Conservation (phyloP, 2,888 invertebrate species). For the Morpho helenor region DNA sequence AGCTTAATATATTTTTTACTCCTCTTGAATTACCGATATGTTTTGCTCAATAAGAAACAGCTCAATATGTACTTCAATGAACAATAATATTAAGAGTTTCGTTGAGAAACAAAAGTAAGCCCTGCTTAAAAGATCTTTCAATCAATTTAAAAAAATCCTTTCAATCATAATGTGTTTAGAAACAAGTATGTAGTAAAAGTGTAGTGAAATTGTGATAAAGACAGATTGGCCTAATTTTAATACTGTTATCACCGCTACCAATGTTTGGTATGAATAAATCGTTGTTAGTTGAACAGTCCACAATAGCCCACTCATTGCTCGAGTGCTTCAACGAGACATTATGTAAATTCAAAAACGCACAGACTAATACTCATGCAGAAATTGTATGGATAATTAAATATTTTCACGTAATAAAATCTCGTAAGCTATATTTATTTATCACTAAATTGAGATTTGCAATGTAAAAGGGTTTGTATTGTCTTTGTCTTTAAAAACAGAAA, state of each 20-base stretch:
- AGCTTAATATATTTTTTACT: too few relatives aligned
- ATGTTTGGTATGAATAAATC: conserved; percentile 17
- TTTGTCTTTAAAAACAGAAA: too few relatives aligned
- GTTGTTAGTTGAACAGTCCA: conserved; percentile 15
- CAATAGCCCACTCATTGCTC: conserved; percentile 25
- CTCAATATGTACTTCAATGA: too few relatives aligned
- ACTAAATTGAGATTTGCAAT: background rate
- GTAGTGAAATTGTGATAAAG: background rate
- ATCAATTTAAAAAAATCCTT: background rate
- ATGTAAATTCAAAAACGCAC: conserved; percentile 31
- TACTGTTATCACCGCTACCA: conserved; percentile 1
- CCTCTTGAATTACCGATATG: too few relatives aligned
- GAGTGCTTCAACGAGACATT: conserved; percentile 31
- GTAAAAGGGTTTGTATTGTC: background rate
- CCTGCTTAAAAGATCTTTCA: too few relatives aligned
- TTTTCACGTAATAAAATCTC: background rate
- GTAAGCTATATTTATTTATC: background rate
- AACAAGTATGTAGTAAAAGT: too few relatives aligned
- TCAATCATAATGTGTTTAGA: background rate
- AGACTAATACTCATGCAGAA: conserved; percentile 23
- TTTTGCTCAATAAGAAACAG: too few relatives aligned
- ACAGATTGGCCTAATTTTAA: conserved; percentile 3
- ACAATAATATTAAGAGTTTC: too few relatives aligned
- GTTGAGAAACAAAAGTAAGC: too few relatives aligned
- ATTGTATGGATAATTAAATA: conserved; percentile 7